These are phyloP conservation scores for Seriola dumerili DNA, from an alignment of 2,113 vertebrate species.

Conservation along the genomic window DNA sequence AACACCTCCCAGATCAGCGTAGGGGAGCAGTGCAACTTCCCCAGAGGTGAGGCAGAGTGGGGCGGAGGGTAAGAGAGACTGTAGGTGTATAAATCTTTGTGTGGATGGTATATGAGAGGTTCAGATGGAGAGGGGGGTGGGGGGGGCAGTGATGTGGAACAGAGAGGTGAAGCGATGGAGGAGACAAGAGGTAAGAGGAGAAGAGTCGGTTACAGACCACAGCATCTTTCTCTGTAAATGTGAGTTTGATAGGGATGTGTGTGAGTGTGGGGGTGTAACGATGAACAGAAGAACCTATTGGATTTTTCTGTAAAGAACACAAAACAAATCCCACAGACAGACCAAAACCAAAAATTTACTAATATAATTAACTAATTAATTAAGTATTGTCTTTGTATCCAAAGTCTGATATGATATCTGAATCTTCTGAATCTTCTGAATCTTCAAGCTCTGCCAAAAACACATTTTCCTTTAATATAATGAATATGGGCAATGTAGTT, in stretches of 20 bases:
- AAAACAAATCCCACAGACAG: not conserved
- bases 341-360: not conserved
- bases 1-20: slow-evolving; percentile 88
- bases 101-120: slow-evolving; percentile 39
- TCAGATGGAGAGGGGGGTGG: slow-evolving; percentile 5
- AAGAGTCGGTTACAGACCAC: slow-evolving; percentile 31
- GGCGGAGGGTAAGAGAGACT: too few relatives aligned
- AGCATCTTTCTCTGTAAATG: slow-evolving; percentile 3
- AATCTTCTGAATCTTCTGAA: too few relatives aligned
- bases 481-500: too few relatives aligned
- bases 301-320: too few relatives aligned
- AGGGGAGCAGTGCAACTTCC: slow-evolving; percentile 87
- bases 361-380: not conserved
- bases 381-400: too few relatives aligned
- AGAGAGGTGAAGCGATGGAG: slow-evolving; percentile 35
- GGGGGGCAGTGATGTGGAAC: slow-evolving; percentile 36
- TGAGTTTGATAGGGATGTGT: not conserved
- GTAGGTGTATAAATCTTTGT: slow-evolving; percentile 6
- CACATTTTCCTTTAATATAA: too few relatives aligned
- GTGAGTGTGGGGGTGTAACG: not conserved
- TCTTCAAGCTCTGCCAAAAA: not conserved
- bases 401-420: too few relatives aligned
- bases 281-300: not conserved
- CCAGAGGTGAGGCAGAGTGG: slow-evolving; percentile 76
- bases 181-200: slow-evolving; percentile 30